A percentile compares a stretch with the other conserved stretches of the same genome.
phyloP scores from a whole-genome alignment of 2,888 invertebrate species.

The Brachyopa scutellaris region DNA sequence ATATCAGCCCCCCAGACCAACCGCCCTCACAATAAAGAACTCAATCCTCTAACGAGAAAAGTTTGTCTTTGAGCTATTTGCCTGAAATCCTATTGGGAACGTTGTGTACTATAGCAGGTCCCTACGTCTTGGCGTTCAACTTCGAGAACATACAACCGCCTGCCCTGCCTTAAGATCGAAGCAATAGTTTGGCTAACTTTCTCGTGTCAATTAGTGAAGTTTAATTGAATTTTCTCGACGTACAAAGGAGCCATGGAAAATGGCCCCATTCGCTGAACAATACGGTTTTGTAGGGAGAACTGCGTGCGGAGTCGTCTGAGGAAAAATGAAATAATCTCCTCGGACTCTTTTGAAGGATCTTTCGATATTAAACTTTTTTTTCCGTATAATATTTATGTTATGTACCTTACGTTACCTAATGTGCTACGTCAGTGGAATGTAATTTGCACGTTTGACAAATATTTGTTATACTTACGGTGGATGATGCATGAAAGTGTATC shows the following conservation, averaged over 20 bases:
- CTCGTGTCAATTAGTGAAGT: constrained; percentile 72
- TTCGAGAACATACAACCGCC: neutral
- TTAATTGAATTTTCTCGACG: constrained; percentile 67
- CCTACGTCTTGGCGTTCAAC: constrained; percentile 1
- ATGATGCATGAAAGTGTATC: constrained; percentile 56
- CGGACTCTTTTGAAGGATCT: constrained; percentile 61
- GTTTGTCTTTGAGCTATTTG: constrained; percentile 56
- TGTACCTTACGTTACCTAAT: too few species aligned
- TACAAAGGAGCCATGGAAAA: constrained; percentile 33
- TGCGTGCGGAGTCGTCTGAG: neutral
- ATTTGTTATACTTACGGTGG: constrained; percentile 51
- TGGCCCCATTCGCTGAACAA: constrained; percentile 19
- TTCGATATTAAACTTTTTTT: constrained; percentile 56
- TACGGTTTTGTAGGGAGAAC: constrained; percentile 41
- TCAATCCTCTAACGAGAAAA: constrained; percentile 68
- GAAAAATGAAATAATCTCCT: constrained; percentile 59
- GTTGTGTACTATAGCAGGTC: too few species aligned
- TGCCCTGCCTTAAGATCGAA: constrained; percentile 23
- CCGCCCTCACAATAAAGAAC: constrained; percentile 36
- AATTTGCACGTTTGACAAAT: constrained; percentile 69
- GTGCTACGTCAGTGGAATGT: constrained; percentile 28
- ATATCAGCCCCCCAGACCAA: neutral
- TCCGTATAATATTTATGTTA: neutral
- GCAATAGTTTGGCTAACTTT: constrained; percentile 69
- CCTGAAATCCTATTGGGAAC: constrained; percentile 54